These are phyloP conservation scores for Stegana nigrithorax DNA, from an alignment of 2,888 invertebrate species.

Conservation along the genomic window DNA sequence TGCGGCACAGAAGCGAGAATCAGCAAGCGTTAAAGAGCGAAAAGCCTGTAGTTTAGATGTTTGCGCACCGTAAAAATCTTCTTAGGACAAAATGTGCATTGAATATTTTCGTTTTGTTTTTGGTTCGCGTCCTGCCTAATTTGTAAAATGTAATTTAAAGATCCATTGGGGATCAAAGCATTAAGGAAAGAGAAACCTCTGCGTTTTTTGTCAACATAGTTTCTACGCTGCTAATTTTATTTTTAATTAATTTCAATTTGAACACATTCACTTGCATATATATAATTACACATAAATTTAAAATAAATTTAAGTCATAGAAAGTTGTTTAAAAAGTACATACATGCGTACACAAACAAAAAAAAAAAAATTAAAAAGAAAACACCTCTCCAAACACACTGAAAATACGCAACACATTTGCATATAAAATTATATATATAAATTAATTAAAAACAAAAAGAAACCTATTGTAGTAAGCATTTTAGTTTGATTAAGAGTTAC, in stretches of 20 bases:
- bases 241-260: conserved; percentile 21
- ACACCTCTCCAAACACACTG: background rate
- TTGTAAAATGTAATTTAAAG: conserved; percentile 17
- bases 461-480: conserved; percentile 55
- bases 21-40: conserved; percentile 17
- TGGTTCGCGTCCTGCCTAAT: background rate
- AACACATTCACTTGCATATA: conserved; percentile 25
- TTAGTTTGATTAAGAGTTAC: conserved; percentile 61
- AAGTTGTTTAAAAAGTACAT: conserved; percentile 20
- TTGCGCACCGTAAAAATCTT: too few relatives aligned
- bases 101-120: background rate
- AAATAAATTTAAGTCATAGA: conserved; percentile 17
- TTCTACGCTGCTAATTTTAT: conserved; percentile 14
- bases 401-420: too few relatives aligned
- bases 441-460: too few relatives aligned
- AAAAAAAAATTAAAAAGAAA: background rate
- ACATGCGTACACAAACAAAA: conserved; percentile 34
- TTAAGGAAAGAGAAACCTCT: background rate
- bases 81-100: background rate
- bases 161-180: background rate
- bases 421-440: conserved; percentile 39
- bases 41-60: too few relatives aligned
- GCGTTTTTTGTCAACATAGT: background rate
- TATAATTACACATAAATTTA: conserved; percentile 17
- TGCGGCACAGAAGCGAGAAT: conserved; percentile 17